These are phyloP conservation scores for Hyposoter didymator DNA, from an alignment of 2,888 invertebrate species.

Conservation along the genomic window DNA sequence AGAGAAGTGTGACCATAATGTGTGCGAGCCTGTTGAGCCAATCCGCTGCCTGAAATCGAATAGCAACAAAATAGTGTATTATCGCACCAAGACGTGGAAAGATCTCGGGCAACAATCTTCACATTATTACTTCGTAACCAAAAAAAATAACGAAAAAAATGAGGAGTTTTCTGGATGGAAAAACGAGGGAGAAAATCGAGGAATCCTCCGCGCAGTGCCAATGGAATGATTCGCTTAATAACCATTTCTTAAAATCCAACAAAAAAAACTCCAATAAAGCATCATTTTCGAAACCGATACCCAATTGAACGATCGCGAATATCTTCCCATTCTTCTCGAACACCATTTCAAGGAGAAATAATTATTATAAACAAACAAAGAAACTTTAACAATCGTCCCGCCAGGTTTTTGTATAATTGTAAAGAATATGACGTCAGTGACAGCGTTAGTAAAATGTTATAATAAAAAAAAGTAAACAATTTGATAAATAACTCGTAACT, in stretches of 20 bases:
- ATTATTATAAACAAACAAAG: conserved; percentile 1
- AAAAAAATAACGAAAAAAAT: conserved; percentile 21
- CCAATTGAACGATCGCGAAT: conserved; percentile 4
- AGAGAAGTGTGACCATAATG: conserved; percentile 68
- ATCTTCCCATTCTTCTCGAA: background rate
- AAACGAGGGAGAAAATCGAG: background rate
- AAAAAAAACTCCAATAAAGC: background rate
- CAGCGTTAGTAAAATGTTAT: conserved; percentile 58
- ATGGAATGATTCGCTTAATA: conserved; percentile 43
- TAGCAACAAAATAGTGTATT: background rate
- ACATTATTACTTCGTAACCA: background rate
- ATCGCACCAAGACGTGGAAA: background rate
- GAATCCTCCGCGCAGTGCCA: conserved; percentile 50
- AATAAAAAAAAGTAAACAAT: conserved; percentile 40
- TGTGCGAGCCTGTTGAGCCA: conserved; percentile 68
- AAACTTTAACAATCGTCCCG: conserved; percentile 39
- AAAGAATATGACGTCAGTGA: conserved; percentile 61
- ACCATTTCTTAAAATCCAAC: conserved; percentile 1
- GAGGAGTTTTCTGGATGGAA: background rate
- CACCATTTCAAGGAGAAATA: background rate
- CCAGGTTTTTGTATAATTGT: conserved; percentile 65
- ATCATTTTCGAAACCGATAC: background rate
- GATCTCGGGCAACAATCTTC: background rate
- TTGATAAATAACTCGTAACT: conserved; percentile 1
- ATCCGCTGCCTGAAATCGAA: conserved; percentile 72